These are phyloP conservation scores for Aleiodes alternator DNA, from an alignment of 2,888 invertebrate genomes.

Conservation along the genomic window DNA sequence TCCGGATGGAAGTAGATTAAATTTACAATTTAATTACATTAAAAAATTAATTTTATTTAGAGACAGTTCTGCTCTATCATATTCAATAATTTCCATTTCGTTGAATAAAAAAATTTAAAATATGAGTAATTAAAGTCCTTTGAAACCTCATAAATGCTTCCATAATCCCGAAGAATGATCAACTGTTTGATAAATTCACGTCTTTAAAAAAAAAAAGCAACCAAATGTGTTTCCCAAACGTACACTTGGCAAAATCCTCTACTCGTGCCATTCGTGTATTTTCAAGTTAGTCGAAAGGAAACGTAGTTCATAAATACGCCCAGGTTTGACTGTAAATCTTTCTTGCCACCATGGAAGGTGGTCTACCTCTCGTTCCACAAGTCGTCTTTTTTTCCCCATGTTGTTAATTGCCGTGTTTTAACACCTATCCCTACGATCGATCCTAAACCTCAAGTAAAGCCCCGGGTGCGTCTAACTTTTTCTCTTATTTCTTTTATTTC, in stretches of 20 bases:
- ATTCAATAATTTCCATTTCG: too few relatives aligned
- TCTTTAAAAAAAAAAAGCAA: constrained; percentile 36
- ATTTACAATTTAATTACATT: too few relatives aligned
- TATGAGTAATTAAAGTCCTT: constrained; percentile 71
- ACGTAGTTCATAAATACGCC: constrained; percentile 74
- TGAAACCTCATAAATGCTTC: constrained; percentile 63
- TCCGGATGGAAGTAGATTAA: too few relatives aligned
- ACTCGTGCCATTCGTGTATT: constrained; percentile 55
- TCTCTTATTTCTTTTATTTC: constrained; percentile 39
- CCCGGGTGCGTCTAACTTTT: constrained; percentile 39
- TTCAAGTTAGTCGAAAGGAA: constrained; percentile 51
- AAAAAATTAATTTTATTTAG: too few relatives aligned
- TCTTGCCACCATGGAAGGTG: constrained; percentile 70
- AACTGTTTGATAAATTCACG: constrained; percentile 67
- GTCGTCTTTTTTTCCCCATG: constrained; percentile 61
- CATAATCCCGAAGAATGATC: constrained; percentile 68
- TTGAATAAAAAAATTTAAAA: constrained; percentile 58
- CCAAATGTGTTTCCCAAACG: constrained; percentile 15
- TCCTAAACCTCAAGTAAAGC: constrained; percentile 44
- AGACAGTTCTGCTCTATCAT: too few relatives aligned
- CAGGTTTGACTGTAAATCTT: constrained; percentile 74
- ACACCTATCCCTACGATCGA: constrained; percentile 70
- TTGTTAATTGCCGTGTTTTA: constrained; percentile 76
- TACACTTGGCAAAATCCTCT: constrained; percentile 11
- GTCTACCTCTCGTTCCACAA: constrained; percentile 64